Evolutionary conservation across 2,797 vertebrate species (phyloP), one percentile per base, ranked within the genome.

Genomic region (Miichthys miiuy): DNA sequence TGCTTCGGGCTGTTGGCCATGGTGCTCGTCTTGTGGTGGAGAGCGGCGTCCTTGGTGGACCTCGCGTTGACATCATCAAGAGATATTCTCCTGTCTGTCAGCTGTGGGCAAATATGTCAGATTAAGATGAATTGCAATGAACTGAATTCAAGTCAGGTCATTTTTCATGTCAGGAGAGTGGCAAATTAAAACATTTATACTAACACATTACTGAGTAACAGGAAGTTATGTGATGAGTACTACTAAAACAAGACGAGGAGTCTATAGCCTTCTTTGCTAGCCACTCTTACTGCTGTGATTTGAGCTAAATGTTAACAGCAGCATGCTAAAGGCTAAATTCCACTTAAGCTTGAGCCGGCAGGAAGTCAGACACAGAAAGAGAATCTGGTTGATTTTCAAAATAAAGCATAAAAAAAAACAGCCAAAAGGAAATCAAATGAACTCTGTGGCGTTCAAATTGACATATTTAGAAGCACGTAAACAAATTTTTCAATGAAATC

Each of bases 1-100:
- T 60, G 87, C 73, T 93, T 95, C 62, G 92, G 80, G 82, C 75
- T 89, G 0, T 90, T 93, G 30, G 93, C 91, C 10, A 93, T 57
- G 6, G 91, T 27, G 55, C 84, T 91, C 14, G 88, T 86, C 79
- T 90, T 95, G 56, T 89, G 91, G 74, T 91, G 94, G 34, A 42
- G 21, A 91, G 66, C 11, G 74, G 85, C 4, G 48, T 77, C 67
- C 73, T 75, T 75, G 44, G 44, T 0, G 9, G 52, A 6, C 75
- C 72, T 85, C 17, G 88, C 89, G 9, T 73, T 50, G 4, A 0
- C 57, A 12, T 84, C 86, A 1, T 88, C 86, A 0, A 79, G 62
- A 63, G 90, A 90, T 3, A 56, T 2, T 48, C 71, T 87, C 64
- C 72, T 82, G 52, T 82, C 79, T 5, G 71, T 34, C 25, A 57